phyloP scores from a whole-genome alignment of 2,888 invertebrate species.

The Clusia tigrina region DNA sequence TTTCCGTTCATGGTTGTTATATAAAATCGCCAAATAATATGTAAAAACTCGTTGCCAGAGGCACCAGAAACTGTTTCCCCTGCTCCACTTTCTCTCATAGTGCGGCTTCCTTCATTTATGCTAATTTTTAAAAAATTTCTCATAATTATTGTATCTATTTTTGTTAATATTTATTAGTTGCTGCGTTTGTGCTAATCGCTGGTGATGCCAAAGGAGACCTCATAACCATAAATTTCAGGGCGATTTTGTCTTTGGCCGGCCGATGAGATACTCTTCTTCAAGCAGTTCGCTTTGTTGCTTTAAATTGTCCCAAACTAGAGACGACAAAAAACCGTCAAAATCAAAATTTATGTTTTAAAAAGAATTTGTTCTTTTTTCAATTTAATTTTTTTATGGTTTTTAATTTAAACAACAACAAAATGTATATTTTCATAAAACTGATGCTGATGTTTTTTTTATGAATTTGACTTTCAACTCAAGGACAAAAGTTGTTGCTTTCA shows the following conservation, averaged over 20 bases:
- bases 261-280: neutral
- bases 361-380: neutral
- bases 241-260: neutral
- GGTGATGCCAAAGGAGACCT: neutral
- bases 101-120: no score
- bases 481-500: conserved; percentile 41
- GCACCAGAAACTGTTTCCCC: no score
- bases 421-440: no score
- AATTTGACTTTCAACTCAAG: conserved; percentile 57
- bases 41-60: no score
- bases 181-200: neutral
- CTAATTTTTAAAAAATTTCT: no score
- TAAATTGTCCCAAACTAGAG: neutral
- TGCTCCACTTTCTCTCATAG: no score
- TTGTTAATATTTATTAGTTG: neutral
- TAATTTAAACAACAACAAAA: neutral
- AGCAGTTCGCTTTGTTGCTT: neutral
- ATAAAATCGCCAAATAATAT: no score
- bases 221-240: neutral
- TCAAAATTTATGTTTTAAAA: neutral
- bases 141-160: neutral
- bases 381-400: neutral
- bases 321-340: no score
- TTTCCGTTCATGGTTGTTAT: no score
- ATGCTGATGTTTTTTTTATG: conserved; percentile 30